Percentiles rank a stretch among this genome's conserved stretches.
phyloP scores from a whole-genome alignment of 1,140 invertebrate genomes.

The Zeugodacus cucurbitae region DNA sequence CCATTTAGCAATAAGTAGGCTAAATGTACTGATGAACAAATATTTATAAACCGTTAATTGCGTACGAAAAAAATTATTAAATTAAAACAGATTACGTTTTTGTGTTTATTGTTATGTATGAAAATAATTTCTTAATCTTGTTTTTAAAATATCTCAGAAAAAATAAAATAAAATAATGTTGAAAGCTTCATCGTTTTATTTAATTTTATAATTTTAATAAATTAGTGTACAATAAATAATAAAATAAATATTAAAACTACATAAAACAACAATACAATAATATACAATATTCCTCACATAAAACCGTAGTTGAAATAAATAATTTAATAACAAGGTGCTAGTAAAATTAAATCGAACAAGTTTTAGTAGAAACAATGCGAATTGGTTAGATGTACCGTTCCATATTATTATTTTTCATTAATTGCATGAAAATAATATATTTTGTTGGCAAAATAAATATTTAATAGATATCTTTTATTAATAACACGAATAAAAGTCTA shows the following conservation, averaged over 20 bases:
- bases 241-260: background rate
- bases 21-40: no score
- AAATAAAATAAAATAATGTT: background rate
- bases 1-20: no score
- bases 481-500: background rate
- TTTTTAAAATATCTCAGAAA: background rate
- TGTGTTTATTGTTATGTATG: no score
- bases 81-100: no score
- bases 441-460: background rate
- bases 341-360: no score
- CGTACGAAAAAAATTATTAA: no score
- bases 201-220: background rate
- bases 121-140: no score
- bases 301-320: background rate
- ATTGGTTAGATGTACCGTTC: no score
- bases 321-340: no score
- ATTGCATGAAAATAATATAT: background rate
- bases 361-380: no score
- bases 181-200: background rate
- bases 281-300: background rate
- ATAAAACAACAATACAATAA: background rate
- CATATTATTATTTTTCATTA: no score
- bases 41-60: no score
- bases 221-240: conserved; percentile 19
- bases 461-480: background rate